A percentile compares a stretch with the other conserved stretches of the same genome.
Conservation (phyloP, 35 echinoderm and acorn worm species). For the Nesometra sesokonis region DNA sequence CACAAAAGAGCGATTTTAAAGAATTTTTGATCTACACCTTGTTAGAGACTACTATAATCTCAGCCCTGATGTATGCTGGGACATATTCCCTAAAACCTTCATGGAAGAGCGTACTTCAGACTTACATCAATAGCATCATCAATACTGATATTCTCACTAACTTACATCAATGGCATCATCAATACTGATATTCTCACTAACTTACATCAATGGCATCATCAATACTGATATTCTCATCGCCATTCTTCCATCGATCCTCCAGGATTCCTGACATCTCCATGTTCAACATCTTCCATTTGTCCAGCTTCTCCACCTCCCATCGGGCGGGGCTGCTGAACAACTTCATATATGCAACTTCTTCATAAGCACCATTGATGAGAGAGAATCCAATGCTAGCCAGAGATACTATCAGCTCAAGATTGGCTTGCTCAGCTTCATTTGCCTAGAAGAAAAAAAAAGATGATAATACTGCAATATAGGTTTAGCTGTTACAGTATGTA, state of each 20-base stretch:
- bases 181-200: neutral
- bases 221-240: conserved; percentile 39
- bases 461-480: no score
- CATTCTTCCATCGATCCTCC: conserved; percentile 63
- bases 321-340: conserved; percentile 66
- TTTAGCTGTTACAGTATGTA: no score
- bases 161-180: no score
- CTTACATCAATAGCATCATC: no score
- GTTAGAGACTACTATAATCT: no score
- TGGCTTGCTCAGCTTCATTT: conserved; percentile 74
- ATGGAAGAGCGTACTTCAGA: no score
- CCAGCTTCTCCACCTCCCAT: conserved; percentile 93
- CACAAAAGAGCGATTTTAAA: no score
- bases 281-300: conserved; percentile 85
- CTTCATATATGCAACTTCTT: conserved; percentile 91
- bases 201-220: conserved; percentile 25
- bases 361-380: conserved; percentile 70
- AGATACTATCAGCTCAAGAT: conserved; percentile 67
- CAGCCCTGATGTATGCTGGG: no score
- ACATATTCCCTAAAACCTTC: no score
- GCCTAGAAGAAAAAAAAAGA: conserved; percentile 24
- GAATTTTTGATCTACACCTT: no score
- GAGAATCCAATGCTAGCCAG: conserved; percentile 73
- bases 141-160: neutral
- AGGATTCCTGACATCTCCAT: conserved; percentile 75